Base-by-base conservation (phyloP, 2,797 vertebrate genomes). In the Amphiprion clarkii region DNA sequence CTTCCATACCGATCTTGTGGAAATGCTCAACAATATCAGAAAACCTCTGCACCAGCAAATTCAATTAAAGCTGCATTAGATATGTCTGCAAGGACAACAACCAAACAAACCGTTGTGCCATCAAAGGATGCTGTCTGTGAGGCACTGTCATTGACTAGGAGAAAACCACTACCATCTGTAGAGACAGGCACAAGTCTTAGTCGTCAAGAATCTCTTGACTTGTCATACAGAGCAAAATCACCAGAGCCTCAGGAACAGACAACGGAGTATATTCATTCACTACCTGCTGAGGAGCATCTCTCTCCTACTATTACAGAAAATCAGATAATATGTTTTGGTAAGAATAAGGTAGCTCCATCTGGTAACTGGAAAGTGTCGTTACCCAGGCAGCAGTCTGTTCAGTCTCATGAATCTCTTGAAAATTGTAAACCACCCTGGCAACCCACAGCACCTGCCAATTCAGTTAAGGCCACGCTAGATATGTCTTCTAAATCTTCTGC, bases 41-140 rank as follows among this genome's bases (percentile, higher is more conserved):
- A 52, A 6, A 39, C 39, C 21, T 89, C 88, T 66, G 83, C 83
- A 64, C 93, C 94, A 58, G 90, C 92, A 79, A 94, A 94, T 77
- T 76, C 81, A 71, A 36, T 93, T 42, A 93, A 89, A 88, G 65
- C 68, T 29, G 86, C 83, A 10, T 46, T 94, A 73, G 91, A 95
- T 77, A 93, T 95, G 94, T 93, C 93, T 74, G 42, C 56, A 5
- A 91, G 88, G 49, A 67, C 25, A 60, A 65, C 31, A 76, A 25
- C 14, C 19, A 36, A 39, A 9, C 56, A 61, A 1, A 59, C 39
- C 54, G 58, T 54, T 60, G 39, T 33, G 3, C 91, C 85, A 82
- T 66, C 89, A 44, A 92, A 94, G 3, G 58, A 89, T 72, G 59
- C 90, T 72, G 52, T 53, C 44, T 76, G 14, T 42, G 81, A 90